Conservation (phyloP, 1,140 invertebrate species). For the Drosophila auraria region DNA sequence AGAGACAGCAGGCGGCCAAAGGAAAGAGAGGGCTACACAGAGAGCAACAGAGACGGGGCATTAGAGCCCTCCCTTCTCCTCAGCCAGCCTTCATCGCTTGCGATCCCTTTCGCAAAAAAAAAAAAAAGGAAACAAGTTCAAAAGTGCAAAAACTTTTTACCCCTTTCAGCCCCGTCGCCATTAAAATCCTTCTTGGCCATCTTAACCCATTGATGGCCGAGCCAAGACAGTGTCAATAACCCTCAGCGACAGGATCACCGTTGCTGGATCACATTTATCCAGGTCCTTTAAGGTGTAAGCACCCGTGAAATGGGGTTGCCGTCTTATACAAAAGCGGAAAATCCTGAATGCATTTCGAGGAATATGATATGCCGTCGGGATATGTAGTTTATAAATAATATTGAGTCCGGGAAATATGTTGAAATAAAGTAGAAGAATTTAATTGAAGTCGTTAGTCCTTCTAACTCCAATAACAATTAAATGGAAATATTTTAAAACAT, state of each 20-base stretch:
- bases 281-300: background rate
- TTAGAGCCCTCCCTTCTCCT: background rate
- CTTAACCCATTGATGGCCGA: constrained; percentile 30
- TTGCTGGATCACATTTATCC: constrained; percentile 6
- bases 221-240: background rate
- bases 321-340: background rate
- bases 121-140: constrained; percentile 66
- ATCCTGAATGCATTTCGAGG: too few relatives aligned
- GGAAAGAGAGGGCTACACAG: background rate
- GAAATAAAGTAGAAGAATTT: too few relatives aligned
- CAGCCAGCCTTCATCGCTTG: background rate
- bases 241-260: background rate
- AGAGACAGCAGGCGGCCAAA: constrained; percentile 21
- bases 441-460: too few relatives aligned
- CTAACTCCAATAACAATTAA: too few relatives aligned
- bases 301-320: background rate
- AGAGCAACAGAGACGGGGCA: background rate
- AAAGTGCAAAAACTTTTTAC: constrained; percentile 69
- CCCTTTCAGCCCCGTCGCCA: constrained; percentile 33
- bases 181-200: constrained; percentile 32
- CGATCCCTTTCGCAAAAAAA: constrained; percentile 7
- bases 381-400: background rate
- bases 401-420: background rate
- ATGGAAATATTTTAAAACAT: too few relatives aligned
- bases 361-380: background rate